phyloP scores from a whole-genome alignment of 2,113 vertebrate species.

The Pygoscelis adeliae region DNA sequence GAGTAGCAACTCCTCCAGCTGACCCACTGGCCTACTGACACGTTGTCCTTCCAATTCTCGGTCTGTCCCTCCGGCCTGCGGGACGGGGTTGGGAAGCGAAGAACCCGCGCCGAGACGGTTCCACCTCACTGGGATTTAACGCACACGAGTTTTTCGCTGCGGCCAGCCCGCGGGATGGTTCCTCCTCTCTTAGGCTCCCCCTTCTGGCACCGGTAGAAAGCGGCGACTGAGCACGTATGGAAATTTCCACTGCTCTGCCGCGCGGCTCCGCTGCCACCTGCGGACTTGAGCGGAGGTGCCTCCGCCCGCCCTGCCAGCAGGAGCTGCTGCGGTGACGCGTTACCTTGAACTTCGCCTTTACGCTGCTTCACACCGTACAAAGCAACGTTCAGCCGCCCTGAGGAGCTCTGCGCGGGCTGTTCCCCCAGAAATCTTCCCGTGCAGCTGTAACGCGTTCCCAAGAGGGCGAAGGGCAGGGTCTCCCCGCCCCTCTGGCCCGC shows the following conservation, averaged over 20 bases:
- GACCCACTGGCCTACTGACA: not conserved
- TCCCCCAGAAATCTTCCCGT: rapidly evolving
- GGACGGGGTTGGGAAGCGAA: rapidly evolving
- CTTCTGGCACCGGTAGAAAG: not conserved
- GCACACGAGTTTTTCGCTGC: rapidly evolving
- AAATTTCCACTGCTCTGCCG: conserved; percentile 44
- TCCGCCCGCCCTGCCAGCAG: too few relatives aligned
- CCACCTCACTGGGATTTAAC: rapidly evolving
- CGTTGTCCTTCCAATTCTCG: rapidly evolving
- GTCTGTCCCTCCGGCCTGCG: too few relatives aligned
- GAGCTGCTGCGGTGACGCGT: rapidly evolving
- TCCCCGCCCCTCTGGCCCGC: too few relatives aligned
- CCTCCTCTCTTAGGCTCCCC: not conserved
- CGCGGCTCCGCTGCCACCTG: not conserved
- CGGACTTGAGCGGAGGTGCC: not conserved
- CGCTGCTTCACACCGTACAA: rapidly evolving
- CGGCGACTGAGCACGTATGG: not conserved
- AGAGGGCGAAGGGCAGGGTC: rapidly evolving
- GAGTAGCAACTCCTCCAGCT: not conserved
- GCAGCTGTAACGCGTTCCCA: rapidly evolving
- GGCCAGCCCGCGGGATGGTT: not conserved
- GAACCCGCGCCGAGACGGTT: not conserved
- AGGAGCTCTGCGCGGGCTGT: rapidly evolving
- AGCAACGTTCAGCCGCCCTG: rapidly evolving
- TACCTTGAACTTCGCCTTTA: rapidly evolving